These are phyloP conservation scores for Paramormyrops kingsleyae DNA, from an alignment of 2,113 vertebrate species.

Conservation along the genomic window DNA sequence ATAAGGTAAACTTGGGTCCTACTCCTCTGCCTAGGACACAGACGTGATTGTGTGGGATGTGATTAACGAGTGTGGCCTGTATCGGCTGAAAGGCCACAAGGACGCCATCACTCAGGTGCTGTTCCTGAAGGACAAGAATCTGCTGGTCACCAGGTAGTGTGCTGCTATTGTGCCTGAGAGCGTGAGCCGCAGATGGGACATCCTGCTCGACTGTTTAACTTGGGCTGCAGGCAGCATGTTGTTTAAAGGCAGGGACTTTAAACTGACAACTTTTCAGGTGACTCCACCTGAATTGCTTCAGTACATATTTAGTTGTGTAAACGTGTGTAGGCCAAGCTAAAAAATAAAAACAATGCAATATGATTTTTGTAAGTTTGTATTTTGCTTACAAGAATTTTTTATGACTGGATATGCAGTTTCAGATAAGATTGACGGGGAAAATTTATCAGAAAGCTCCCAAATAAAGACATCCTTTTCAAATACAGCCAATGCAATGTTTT, in stretches of 20 bases:
- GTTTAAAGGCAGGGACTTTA: not conserved
- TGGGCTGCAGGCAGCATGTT: not conserved
- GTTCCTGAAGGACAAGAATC: slow-evolving; percentile 81
- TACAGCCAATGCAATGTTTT: not conserved
- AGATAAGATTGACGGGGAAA: not conserved
- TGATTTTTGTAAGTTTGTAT: not conserved
- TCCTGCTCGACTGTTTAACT: not conserved
- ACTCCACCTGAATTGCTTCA: not conserved
- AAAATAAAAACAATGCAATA: not conserved
- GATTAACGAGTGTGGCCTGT: slow-evolving; percentile 90
- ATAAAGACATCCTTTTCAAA: not conserved
- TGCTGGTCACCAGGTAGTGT: slow-evolving; percentile 79
- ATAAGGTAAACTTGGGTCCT: not conserved
- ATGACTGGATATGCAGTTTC: not conserved
- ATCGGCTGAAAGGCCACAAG: slow-evolving; percentile 86
- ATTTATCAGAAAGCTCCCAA: not conserved
- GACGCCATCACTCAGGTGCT: slow-evolving; percentile 79
- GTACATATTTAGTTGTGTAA: not conserved
- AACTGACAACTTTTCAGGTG: not conserved
- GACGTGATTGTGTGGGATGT: slow-evolving; percentile 95
- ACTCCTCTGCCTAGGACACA: slow-evolving; percentile 73
- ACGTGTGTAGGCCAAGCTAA: not conserved
- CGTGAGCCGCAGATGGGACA: not conserved
- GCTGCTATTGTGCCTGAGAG: not conserved
- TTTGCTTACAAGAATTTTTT: not conserved